phyloP scores from a whole-genome alignment of 2,888 invertebrate species.

The Halocaridina rubra region DNA sequence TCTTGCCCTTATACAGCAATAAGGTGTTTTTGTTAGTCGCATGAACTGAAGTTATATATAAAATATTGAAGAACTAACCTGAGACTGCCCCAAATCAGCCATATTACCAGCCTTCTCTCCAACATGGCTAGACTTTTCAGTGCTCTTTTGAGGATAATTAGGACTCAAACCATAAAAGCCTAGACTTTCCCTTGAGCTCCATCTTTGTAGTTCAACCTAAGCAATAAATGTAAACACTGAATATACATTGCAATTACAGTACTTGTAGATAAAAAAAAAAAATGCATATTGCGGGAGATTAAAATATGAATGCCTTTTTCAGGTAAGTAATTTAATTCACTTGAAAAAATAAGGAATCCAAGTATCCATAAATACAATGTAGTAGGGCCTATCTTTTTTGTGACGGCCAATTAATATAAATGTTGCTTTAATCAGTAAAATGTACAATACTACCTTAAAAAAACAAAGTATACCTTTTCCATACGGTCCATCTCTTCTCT shows the following conservation, averaged over 20 bases:
- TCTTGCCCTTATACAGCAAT: too few species aligned
- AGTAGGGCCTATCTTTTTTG: too few species aligned
- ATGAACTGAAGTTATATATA: too few species aligned
- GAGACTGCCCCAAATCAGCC: slow-evolving; percentile 21
- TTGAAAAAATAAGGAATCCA: too few species aligned
- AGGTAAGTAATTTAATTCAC: too few species aligned
- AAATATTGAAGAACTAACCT: slow-evolving; percentile 10
- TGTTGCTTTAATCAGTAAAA: neutral
- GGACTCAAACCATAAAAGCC: slow-evolving; percentile 41
- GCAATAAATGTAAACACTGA: neutral
- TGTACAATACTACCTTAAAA: neutral
- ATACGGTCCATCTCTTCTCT: slow-evolving; percentile 56
- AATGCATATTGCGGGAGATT: too few species aligned
- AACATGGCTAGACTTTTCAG: slow-evolving; percentile 17
- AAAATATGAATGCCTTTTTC: too few species aligned
- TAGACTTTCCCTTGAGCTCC: slow-evolving; percentile 57
- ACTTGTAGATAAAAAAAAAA: too few species aligned
- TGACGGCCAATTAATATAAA: too few species aligned
- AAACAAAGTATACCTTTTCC: slow-evolving; percentile 48
- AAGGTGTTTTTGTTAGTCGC: too few species aligned
- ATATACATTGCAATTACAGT: neutral
- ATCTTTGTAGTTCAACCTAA: slow-evolving; percentile 54
- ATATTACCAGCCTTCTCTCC: neutral
- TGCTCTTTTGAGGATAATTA: slow-evolving; percentile 32
- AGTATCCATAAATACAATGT: too few species aligned